Evolutionary conservation across 2,888 invertebrate genomes (phyloP).

Genomic region (Eilema depressum): DNA sequence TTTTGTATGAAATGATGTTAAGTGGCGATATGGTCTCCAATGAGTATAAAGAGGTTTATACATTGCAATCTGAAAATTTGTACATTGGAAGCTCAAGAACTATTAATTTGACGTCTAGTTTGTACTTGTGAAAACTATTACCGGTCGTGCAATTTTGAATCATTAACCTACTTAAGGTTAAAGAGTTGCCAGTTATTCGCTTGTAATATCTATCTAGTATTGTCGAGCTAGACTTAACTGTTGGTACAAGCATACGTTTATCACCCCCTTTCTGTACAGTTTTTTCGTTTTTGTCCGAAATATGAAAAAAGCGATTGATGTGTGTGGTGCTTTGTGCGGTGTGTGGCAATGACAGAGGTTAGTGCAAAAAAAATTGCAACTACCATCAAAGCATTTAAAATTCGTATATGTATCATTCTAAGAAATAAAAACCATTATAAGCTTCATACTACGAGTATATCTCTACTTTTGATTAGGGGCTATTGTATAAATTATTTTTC

Average conservation of each 20-base stretch:
- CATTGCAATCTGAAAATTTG: not conserved
- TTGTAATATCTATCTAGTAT: not conserved
- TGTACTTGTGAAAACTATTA: not conserved
- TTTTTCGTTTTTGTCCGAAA: too few relatives aligned
- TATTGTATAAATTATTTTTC: not conserved
- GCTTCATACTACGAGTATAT: too few relatives aligned
- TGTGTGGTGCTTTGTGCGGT: too few relatives aligned
- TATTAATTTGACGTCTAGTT: not conserved
- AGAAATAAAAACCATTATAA: too few relatives aligned
- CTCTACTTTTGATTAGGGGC: too few relatives aligned
- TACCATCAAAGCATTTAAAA: too few relatives aligned
- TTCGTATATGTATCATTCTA: too few relatives aligned
- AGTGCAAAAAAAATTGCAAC: too few relatives aligned
- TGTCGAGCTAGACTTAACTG: not conserved
- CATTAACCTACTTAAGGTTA: not conserved
- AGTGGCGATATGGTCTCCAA: not conserved
- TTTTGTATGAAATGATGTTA: conserved; percentile 3
- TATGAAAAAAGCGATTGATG: too few relatives aligned
- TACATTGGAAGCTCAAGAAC: not conserved
- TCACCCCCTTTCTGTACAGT: not conserved
- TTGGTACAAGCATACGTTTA: not conserved
- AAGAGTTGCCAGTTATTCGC: not conserved
- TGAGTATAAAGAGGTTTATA: not conserved
- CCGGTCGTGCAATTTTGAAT: not conserved
- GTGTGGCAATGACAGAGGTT: too few relatives aligned